These are phyloP conservation scores for Chaetodon trifascialis DNA, from an alignment of 2,113 vertebrate species.

Conservation along the genomic window DNA sequence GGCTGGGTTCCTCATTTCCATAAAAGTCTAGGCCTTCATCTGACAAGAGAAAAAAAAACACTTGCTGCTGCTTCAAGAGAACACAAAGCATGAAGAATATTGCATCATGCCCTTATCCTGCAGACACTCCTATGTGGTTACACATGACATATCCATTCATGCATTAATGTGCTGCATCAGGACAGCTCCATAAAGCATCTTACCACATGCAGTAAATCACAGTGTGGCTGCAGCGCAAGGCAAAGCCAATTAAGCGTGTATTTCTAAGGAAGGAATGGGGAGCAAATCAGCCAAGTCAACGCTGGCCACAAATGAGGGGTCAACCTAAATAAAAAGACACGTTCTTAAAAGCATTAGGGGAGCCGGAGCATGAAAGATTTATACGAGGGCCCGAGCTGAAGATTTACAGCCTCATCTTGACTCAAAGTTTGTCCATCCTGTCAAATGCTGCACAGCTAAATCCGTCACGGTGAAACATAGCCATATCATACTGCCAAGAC, in stretches of 20 bases:
- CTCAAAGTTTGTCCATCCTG: conserved; percentile 59
- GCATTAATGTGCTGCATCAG: conserved; percentile 29
- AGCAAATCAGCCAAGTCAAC: conserved; percentile 46
- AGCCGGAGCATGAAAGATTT: conserved; percentile 55
- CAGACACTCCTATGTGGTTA: conserved; percentile 60
- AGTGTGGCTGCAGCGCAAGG: neutral
- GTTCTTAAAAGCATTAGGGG: conserved; percentile 19
- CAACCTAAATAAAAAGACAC: conserved; percentile 44
- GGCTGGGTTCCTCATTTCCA: conserved; percentile 83
- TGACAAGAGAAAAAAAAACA: conserved; percentile 72
- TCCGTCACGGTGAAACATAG: conserved; percentile 46
- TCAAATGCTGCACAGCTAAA: conserved; percentile 55
- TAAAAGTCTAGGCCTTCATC: conserved; percentile 83
- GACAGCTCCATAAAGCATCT: conserved; percentile 33
- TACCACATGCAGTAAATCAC: conserved; percentile 25
- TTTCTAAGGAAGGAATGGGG: conserved; percentile 31
- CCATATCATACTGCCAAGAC: conserved; percentile 35
- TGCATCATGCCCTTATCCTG: conserved; percentile 72
- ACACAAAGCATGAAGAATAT: conserved; percentile 71
- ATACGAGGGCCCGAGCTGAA: conserved; percentile 4
- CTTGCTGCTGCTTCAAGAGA: conserved; percentile 71
- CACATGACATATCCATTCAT: conserved; percentile 69
- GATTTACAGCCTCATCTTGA: conserved; percentile 50
- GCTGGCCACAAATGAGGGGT: conserved; percentile 42
- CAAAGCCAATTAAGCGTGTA: conserved; percentile 52